A percentile compares a stretch with the other conserved stretches of the same genome.
These are phyloP conservation scores for Bombycilla garrulus DNA, from an alignment of 2,113 vertebrate genomes.

Conservation along the genomic window DNA sequence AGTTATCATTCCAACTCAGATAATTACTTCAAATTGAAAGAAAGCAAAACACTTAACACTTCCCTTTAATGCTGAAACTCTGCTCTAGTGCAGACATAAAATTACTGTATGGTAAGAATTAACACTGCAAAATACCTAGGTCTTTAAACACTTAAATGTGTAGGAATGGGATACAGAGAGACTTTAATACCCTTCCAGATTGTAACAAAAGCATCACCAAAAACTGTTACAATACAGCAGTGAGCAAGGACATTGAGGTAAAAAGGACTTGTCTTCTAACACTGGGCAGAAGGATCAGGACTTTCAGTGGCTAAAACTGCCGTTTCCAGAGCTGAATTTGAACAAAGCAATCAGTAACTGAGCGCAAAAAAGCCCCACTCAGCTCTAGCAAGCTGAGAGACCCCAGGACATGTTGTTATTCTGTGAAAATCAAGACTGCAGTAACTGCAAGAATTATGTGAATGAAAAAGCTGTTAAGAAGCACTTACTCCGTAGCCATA, in stretches of 20 bases:
- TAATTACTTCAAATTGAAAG: background rate
- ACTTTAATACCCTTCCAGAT: background rate
- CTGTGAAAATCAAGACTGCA: background rate
- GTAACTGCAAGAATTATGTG: background rate
- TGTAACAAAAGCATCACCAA: background rate
- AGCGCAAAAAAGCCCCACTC: background rate
- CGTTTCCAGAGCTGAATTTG: background rate
- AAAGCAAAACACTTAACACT: background rate
- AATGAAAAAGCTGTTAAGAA: background rate
- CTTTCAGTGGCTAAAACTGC: background rate
- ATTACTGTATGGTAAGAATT: background rate
- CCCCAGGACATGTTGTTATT: background rate
- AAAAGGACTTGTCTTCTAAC: background rate
- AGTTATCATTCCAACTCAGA: background rate
- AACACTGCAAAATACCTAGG: background rate
- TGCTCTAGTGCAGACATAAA: background rate
- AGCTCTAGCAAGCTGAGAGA: background rate
- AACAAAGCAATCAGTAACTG: background rate
- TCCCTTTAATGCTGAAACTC: background rate
- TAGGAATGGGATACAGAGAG: background rate
- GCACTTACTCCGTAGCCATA: slow-evolving; percentile 97
- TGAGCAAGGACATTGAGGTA: background rate
- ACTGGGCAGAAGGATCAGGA: background rate
- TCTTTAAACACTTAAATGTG: background rate
- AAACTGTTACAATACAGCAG: background rate